Base-by-base conservation (phyloP, 2,797 vertebrate species). In the Netta rufina region DNA sequence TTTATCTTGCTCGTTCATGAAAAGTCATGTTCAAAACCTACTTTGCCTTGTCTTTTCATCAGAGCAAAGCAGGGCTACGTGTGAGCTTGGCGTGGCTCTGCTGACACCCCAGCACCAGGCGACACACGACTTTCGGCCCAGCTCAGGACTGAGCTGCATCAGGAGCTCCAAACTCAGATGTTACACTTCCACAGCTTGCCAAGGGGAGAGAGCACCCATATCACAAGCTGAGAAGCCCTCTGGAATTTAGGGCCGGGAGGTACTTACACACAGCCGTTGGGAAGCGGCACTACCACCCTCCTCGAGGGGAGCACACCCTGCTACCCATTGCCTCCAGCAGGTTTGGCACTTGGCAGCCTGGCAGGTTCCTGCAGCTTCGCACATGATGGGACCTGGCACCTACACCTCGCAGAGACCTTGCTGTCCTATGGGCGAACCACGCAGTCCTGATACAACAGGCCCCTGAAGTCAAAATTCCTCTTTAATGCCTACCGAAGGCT, bases 1-100 rank as follows among this genome's bases (percentile, higher is more conserved):
- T 96, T 97, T 95, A 95, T 96, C 93, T 96, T 47, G 56, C 91
- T 88, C 19, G 15, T 62, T 93, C 84, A 86, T 71, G 78, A 82
- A 56, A 88, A 94, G 66, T 66, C 67, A 27, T 62, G 73, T n/a
- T 89, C 87, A 83, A 73, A 90, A 91, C 14, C 47, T 36, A 57
- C 84, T 93, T 84, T 77, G 75, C 64, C 94, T 91, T 61, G 72
- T 69, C 83, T 65, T 87, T 69, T 57, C 78, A 57, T 30, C 60
- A 67, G 60, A 84, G 86, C 73, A 87, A 80, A 80, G 70, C 1
- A 0, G 33, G 49, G 76, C 28, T 27, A 25, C 2, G 60, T 56
- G 19, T 5, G 65, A 81, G 82, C 66, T 58, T 70, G 22, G 36
- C 0, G 8, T 19, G 38, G 84, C 71, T 77, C 71, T 28, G 12